A percentile compares a stretch with the other conserved stretches of the same genome.
Evolutionary conservation across 2,888 invertebrate genomes (phyloP).

Genomic region (Terebella lapidaria): DNA sequence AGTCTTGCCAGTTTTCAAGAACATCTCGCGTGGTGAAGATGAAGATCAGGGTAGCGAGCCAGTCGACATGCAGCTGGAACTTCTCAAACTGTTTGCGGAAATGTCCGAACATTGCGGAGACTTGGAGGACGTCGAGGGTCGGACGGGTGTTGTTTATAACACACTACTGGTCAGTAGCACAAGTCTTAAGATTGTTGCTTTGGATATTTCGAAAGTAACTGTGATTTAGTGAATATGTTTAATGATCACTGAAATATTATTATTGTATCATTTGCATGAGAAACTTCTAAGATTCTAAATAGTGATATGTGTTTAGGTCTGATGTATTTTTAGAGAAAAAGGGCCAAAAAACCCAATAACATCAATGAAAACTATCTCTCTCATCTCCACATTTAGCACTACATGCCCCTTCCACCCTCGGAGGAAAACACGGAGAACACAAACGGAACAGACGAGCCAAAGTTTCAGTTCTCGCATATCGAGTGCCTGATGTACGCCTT

Average conservation of each 20-base stretch:
- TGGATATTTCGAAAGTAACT: no score
- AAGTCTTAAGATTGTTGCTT: no score
- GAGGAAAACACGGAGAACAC: slow-evolving; percentile 62
- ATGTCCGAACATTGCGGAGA: slow-evolving; percentile 72
- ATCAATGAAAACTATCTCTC: no score
- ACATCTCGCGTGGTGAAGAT: slow-evolving; percentile 37
- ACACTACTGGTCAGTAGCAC: slow-evolving; percentile 67
- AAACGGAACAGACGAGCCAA: slow-evolving; percentile 62
- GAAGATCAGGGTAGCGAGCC: slow-evolving; percentile 40
- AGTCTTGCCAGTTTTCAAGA: slow-evolving; percentile 65
- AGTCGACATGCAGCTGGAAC: slow-evolving; percentile 63
- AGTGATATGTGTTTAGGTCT: no score
- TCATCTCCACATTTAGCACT: no score
- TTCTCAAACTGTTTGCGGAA: slow-evolving; percentile 83
- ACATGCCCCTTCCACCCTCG: slow-evolving; percentile 79
- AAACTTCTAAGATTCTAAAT: no score
- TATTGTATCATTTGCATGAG: no score
- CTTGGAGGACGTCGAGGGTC: slow-evolving; percentile 68
- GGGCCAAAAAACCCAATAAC: no score
- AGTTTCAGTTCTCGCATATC: slow-evolving; percentile 85
- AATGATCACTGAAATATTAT: no score
- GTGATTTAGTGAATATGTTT: no score
- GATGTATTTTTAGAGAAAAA: no score
- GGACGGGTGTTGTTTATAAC: slow-evolving; percentile 72
- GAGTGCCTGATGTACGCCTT: slow-evolving; percentile 80